A percentile compares a stretch with the other conserved stretches of the same genome.
Evolutionary conservation across 2,797 vertebrate species (phyloP).

Genomic region (Manis javanica): DNA sequence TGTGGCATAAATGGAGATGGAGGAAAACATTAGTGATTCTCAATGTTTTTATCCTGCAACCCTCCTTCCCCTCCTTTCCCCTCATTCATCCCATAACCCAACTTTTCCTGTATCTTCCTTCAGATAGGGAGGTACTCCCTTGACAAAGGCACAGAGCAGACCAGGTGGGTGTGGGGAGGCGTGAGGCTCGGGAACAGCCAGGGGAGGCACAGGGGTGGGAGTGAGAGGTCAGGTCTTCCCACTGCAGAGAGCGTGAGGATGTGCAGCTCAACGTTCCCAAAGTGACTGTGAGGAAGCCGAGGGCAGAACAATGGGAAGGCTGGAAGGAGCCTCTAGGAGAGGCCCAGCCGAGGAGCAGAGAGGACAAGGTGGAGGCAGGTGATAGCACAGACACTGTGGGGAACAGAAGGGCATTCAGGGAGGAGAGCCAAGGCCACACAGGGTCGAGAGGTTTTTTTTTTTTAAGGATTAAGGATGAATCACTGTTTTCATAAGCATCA

Average conservation of each 20-base stretch:
- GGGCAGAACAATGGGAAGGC: not conserved
- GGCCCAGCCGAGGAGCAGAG: not conserved
- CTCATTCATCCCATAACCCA: not conserved
- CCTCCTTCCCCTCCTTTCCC: not conserved
- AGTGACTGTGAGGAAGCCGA: not conserved
- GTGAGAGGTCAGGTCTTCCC: not conserved
- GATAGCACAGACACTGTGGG: conserved; percentile 51
- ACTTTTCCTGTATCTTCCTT: not conserved
- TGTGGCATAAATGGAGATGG: not conserved
- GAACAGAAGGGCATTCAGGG: conserved; percentile 74
- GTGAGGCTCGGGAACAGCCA: fast-evolving
- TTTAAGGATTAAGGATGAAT: conserved; percentile 84
- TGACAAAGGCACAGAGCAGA: not conserved
- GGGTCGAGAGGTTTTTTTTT: conserved; percentile 64
- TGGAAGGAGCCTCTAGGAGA: not conserved
- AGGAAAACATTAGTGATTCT: not conserved
- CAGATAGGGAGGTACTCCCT: not conserved
- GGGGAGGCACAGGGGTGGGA: not conserved
- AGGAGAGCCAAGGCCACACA: conserved; percentile 72
- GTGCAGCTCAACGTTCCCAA: not conserved
- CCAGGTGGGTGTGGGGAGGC: not conserved
- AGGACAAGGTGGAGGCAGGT: conserved; percentile 30
- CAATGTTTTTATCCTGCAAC: not conserved
- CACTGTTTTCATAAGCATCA: conserved; percentile 83
- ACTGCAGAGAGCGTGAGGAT: fast-evolving